Conservation (phyloP, 23 tunicate genomes). For the Botrylloides violaceus region DNA sequence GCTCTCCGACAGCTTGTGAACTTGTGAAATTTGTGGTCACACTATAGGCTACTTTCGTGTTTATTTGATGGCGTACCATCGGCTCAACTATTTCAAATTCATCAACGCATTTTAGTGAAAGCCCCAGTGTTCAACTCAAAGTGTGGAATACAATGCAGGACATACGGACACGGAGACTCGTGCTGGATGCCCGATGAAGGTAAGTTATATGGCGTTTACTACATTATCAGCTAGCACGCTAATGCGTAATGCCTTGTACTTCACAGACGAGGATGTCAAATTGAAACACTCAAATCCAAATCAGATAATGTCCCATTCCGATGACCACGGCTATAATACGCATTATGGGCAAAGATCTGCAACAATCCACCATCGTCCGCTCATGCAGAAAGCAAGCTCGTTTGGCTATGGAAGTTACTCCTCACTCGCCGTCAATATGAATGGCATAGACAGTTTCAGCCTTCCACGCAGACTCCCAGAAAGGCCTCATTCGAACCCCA, state of each 20-base stretch:
- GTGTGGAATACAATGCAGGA: constrained; percentile 44
- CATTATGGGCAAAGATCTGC: neutral
- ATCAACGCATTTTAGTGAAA: neutral
- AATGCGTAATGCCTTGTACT: neutral
- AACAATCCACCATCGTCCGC: neutral
- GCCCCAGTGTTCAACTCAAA: constrained; percentile 14
- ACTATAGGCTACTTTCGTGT: too few species aligned
- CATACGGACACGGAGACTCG: constrained; percentile 61
- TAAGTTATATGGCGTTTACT: neutral
- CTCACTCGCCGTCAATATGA: neutral
- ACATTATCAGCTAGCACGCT: too few species aligned
- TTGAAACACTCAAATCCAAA: neutral
- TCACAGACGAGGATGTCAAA: neutral
- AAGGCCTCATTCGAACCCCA: neutral
- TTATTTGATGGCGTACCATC: too few species aligned
- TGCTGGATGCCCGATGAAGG: constrained; percentile 61
- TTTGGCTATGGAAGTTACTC: neutral
- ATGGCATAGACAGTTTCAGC: neutral
- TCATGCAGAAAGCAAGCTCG: neutral
- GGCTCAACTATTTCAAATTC: too few species aligned
- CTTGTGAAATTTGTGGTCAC: too few species aligned
- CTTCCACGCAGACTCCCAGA: neutral
- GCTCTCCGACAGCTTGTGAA: too few species aligned
- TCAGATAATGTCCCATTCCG: neutral
- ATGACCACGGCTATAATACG: neutral